Evolutionary conservation across 64 coral and sea anemone species (phyloP), one percentile per base, ranked within the genome.

Genomic region (Montipora cactus): DNA sequence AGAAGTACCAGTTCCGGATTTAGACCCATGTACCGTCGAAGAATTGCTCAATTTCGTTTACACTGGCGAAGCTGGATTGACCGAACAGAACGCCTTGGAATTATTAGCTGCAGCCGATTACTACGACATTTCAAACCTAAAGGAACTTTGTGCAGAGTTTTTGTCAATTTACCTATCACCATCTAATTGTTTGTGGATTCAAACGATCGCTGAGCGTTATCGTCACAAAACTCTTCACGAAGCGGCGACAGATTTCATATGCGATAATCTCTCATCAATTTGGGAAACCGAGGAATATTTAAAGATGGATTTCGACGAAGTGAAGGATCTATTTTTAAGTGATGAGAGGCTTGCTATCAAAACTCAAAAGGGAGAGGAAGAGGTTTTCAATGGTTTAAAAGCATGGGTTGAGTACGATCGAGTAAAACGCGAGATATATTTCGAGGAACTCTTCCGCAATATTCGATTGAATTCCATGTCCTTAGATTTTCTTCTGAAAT

Each of bases 91-190:
- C n/a, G 82, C 82, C 44, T 47, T 9, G 0, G 62, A 86, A 52
- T 47, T 86, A 28, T 21, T 86, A 8, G 44, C 23, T 0, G 46
- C 45, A 0, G 82, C 82, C 19, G 82, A 86, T 71, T 86, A 71
- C 46, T 86, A 70, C 37, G 82, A 86, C 19, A 71, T 86, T 19
- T 37, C 46, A 0, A 86, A 47, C 66, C 7, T 86, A 23, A 86
- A 86, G 46, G 82, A 86, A 86, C 45, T 47, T 69, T 71, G 82
- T 71, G 82, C 82, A 5, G 82, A 86, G 46, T 86, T 86, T 50
- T 86, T 86, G 66, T 71, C 71, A 3, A 86, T 86, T 10, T 71
- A 6, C 18, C 66, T 86, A 0, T 71, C 67, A 7, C 82, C 66
- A 21, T 71, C 82, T 0, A 86, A 86, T n/a, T 86, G 82, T 67